A percentile compares a stretch with the other conserved stretches of the same genome.
Conservation (phyloP, 2,888 invertebrate genomes). For the Morpho deidamia region DNA sequence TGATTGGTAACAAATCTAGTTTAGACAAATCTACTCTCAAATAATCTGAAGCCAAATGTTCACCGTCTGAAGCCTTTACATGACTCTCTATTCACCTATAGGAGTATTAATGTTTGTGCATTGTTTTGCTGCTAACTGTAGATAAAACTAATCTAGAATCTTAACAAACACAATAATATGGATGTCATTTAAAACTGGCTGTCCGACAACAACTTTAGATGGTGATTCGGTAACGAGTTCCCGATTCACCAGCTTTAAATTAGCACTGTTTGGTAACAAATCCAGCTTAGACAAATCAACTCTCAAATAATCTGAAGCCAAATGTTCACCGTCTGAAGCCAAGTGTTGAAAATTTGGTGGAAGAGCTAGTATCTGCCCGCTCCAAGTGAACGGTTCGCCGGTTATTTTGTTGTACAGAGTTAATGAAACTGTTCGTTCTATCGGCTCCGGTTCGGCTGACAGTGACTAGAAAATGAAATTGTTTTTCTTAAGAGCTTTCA, state of each 20-base stretch:
- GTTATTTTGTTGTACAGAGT: constrained; percentile 55
- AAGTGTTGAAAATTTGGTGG: constrained; percentile 37
- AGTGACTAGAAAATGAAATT: constrained; percentile 38
- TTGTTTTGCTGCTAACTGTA: not conserved
- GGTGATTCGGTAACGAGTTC: constrained; percentile 40
- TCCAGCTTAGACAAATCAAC: constrained; percentile 43
- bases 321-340: constrained; percentile 30
- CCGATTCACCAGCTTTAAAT: constrained; percentile 40
- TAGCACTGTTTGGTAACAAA: constrained; percentile 50
- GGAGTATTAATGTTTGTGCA: no score
- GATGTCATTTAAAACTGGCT: constrained; percentile 43
- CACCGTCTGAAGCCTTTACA: no score
- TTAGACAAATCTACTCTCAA: constrained; percentile 41
- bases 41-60: constrained; percentile 28
- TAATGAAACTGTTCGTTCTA: constrained; percentile 37
- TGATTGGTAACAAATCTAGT: constrained; percentile 49
- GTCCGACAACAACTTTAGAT: constrained; percentile 43
- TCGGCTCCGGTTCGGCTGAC: constrained; percentile 28
- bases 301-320: constrained; percentile 33
- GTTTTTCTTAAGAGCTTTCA: not conserved
- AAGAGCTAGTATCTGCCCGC: constrained; percentile 38
- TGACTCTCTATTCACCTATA: no score
- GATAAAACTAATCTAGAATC: constrained; percentile 4
- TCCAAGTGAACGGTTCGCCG: constrained; percentile 51
- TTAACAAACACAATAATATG: constrained; percentile 43